Evolutionary conservation across 2,888 invertebrate genomes (phyloP), one percentile per base, ranked within the genome.

Genomic region (Petrophora chlorosata): DNA sequence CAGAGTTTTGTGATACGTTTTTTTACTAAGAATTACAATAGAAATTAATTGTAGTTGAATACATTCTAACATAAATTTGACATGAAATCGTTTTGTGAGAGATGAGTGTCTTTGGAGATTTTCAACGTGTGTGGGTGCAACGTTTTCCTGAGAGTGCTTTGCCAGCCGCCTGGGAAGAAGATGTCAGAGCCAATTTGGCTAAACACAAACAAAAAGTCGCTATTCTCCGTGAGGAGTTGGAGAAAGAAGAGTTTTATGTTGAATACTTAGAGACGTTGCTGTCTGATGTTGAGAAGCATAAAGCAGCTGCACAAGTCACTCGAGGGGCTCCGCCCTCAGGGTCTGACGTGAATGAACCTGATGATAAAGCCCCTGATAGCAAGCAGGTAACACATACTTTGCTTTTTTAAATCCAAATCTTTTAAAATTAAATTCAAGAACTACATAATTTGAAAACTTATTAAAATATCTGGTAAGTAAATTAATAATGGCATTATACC

Each of bases 121-220:
- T 97, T 89, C 96, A 96, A 91, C 95, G 95, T 83, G 95, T 97
- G 87, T 97, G 97, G 97, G 93, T 94, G 90, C 95, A 96, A 92
- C 92, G 96, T 77, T 97, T 97, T 92, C 97, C 97, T 66, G 96
- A 96, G 78, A 96, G 96, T 90, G 95, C 95, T 67, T 91, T 97
- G 70, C 97, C 97, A 81, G 95, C 95, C 79, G 96, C 96, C 80
- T 97, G 96, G 97, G 97, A 97, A 85, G 96, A 96, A 90, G 96
- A 97, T 92, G 96, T 97, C 76, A 94, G 96, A 77, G 95, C 96
- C 65, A 97, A 97, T 91, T 92, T 97, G 70, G 93, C 95, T 73
- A 95, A 96, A 86, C 97, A 97, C 92, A 95, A 95, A 91, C 94
- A 95, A 82, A 96, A 95, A 92, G 96, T 97, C 59, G 91, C 92